Conservation (phyloP, 2,113 vertebrate genomes). For the Fregetta grallaria region DNA sequence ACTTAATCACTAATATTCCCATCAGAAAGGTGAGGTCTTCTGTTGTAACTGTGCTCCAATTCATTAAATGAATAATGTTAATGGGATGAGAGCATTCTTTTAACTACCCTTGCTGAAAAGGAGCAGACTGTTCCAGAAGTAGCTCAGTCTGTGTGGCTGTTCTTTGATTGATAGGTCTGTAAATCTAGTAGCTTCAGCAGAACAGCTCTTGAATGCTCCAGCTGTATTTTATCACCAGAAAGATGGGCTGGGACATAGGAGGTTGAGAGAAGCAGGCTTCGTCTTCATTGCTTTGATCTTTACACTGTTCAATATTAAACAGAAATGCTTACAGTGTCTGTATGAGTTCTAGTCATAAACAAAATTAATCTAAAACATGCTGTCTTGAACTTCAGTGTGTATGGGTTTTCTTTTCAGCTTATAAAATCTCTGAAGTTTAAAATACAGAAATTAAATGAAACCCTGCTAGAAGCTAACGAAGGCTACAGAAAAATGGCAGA, state of each 20-base stretch:
- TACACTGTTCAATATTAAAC: background rate
- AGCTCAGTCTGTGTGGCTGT: background rate
- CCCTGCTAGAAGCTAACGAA: slow-evolving; percentile 68
- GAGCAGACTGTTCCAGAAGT: background rate
- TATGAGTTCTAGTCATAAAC: background rate
- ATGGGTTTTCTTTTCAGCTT: slow-evolving; percentile 69
- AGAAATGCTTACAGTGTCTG: background rate
- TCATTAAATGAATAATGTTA: background rate
- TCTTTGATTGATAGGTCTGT: background rate
- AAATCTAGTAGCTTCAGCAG: background rate
- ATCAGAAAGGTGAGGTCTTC: background rate
- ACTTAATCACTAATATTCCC: background rate
- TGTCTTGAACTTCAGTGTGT: background rate
- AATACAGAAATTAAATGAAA: slow-evolving; percentile 73
- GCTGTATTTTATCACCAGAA: background rate
- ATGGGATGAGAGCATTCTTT: background rate
- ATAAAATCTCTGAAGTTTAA: slow-evolving; percentile 79
- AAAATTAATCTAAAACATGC: background rate
- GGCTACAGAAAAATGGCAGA: slow-evolving; percentile 61
- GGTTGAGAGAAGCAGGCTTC: background rate
- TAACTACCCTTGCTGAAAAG: background rate
- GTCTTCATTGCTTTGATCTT: background rate
- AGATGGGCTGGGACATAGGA: background rate
- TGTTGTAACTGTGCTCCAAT: background rate
- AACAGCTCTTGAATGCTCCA: background rate